A percentile compares a stretch with the other conserved stretches of the same genome.
phyloP scores from a whole-genome alignment of 2,888 invertebrate species.

The Mesorhabditis sp. region DNA sequence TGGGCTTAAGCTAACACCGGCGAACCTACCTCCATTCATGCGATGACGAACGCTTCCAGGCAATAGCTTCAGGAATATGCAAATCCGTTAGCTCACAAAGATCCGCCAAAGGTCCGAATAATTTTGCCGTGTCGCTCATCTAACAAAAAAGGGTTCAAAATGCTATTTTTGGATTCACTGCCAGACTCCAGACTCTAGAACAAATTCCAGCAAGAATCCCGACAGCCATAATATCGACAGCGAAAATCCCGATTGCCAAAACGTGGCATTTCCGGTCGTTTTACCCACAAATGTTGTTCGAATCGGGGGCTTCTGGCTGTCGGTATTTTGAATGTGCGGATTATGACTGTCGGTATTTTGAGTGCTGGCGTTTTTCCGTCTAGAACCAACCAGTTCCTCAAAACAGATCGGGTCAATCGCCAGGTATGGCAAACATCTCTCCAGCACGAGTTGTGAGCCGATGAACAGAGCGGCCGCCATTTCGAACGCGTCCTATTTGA shows the following conservation, averaged over 20 bases:
- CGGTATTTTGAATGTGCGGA: no score
- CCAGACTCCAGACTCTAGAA: no score
- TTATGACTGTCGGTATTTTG: no score
- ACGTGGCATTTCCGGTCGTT: no score
- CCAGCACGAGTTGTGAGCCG: slow-evolving; percentile 2
- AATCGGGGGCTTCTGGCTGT: no score
- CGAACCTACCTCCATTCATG: slow-evolving; percentile 2
- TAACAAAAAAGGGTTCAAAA: neutral
- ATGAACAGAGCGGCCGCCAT: neutral
- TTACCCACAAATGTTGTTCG: no score
- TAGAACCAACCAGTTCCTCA: neutral
- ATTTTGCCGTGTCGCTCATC: neutral
- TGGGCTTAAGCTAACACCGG: neutral
- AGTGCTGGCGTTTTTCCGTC: no score
- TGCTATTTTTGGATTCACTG: no score
- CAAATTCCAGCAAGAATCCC: no score
- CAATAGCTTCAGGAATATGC: slow-evolving; percentile 1
- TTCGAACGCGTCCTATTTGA: neutral
- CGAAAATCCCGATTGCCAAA: no score
- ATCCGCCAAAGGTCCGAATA: neutral
- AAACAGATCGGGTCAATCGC: slow-evolving; percentile 6
- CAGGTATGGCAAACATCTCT: neutral
- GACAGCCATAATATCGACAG: no score
- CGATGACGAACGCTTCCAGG: neutral
- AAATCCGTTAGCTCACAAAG: neutral